Evolutionary conservation across 1,140 invertebrate genomes (phyloP), one percentile per base, ranked within the genome.

Genomic region (Zaprionus davidi): DNA sequence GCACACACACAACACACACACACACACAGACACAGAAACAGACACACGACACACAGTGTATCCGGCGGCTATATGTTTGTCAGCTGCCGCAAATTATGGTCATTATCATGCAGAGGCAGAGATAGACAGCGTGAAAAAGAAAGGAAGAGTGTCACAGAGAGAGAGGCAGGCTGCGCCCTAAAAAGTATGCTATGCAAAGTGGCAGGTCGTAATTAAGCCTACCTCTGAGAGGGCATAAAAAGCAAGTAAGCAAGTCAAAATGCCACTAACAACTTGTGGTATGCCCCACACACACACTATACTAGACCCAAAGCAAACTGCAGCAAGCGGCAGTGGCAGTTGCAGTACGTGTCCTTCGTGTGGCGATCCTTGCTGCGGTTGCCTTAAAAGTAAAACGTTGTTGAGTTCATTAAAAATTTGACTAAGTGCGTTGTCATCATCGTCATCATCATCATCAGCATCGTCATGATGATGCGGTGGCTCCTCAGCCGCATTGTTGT

Each of bases 391-490:
- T 87, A 88, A 88, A 87, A 87, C 81, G 84, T 55, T 88, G 84
- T 88, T 84, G 84, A 87, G 84, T 83, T 88, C 84, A 87, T 87
- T 87, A 83, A 81, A 87, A 87, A 88, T 84, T 87, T 81, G 71
- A 87, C 81, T 88, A 88, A 87, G 84, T 84, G 81, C 78, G 84
- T 88, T 83, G 78, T 81, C 84, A 78, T 83, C 78, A 70, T 88
- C 70, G 71, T 80, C 73, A 80, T 79, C 51, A 67, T 67, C 68
- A 63, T 81, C 68, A 56, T 68, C 20, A 12, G 57, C 3, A 57
- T n/a, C 51, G 31, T 44, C 26, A n/a, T 44, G 28, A 44, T 70
- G 13, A 31, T 34, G 46, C 22, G 22, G 36, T 38, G 55, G 24
- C 20, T 55, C n/a, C 57, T 62, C 56, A 22, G 17, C 58, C 49